Evolutionary conservation across 2,797 vertebrate species (phyloP).

Genomic region (Somateria mollissima): DNA sequence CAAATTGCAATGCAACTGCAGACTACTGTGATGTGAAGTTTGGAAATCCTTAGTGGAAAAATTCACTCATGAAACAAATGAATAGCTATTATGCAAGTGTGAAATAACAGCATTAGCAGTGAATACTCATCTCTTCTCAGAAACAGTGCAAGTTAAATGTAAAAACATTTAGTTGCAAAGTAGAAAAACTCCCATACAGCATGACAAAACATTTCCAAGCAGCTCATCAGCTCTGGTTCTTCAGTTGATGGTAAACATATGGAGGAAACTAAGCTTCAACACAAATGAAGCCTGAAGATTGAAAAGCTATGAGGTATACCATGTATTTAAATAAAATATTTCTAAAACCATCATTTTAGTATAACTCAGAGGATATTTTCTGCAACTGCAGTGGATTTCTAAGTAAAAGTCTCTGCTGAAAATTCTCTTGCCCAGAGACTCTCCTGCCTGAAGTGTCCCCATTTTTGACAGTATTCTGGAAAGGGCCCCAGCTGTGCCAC

Average conservation of each 20-base stretch:
- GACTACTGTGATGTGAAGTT: background rate
- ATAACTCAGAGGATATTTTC: conserved; percentile 23
- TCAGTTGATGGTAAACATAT: conserved; percentile 55
- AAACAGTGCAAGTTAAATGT: conserved; percentile 38
- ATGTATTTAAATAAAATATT: conserved; percentile 44
- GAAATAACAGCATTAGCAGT: background rate
- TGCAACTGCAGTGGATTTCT: background rate
- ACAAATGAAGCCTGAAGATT: conserved; percentile 50
- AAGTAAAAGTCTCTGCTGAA: conserved; percentile 8
- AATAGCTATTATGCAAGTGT: conserved; percentile 6
- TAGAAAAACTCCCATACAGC: background rate
- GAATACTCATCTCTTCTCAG: conserved; percentile 20
- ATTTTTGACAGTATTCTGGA: background rate
- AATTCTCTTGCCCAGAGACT: background rate
- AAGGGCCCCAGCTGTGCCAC: background rate
- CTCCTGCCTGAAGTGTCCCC: background rate
- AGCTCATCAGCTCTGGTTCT: conserved; percentile 39
- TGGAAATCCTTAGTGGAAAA: conserved; percentile 53
- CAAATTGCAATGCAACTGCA: conserved; percentile 7
- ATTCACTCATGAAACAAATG: background rate
- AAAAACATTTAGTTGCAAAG: conserved; percentile 35
- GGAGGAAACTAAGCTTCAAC: conserved; percentile 48
- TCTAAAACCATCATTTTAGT: background rate
- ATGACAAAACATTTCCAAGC: conserved; percentile 56
- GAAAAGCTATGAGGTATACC: conserved; percentile 32